Percentiles rank a stretch among this genome's conserved stretches.
Conservation (phyloP, 1,140 invertebrate genomes). For the Drosophila oshimai region DNA sequence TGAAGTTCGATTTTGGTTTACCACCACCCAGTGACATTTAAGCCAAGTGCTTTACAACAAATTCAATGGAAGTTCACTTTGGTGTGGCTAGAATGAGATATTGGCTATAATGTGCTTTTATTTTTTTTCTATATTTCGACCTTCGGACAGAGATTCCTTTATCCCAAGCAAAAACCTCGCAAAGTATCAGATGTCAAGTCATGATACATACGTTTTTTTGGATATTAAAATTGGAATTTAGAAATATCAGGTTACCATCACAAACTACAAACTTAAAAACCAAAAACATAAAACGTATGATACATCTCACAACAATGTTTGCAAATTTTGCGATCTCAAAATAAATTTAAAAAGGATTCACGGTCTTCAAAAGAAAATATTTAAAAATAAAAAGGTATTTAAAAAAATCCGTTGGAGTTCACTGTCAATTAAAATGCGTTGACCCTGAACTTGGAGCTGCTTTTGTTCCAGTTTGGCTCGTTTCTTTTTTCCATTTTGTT, state of each 20-base stretch:
- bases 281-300: constrained; percentile 1
- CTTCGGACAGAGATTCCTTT: constrained; percentile 4
- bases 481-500: not conserved
- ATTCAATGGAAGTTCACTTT: constrained; percentile 20
- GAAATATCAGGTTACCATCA: not conserved
- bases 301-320: no score
- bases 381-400: not conserved
- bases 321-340: no score
- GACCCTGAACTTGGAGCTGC: constrained; percentile 33
- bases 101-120: constrained; percentile 5
- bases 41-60: constrained; percentile 6
- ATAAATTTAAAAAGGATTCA: no score
- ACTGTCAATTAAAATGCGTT: not conserved
- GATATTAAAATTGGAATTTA: not conserved
- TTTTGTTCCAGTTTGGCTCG: not conserved
- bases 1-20: constrained; percentile 27
- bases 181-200: constrained; percentile 27
- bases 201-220: constrained; percentile 1
- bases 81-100: constrained; percentile 14
- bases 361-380: not conserved
- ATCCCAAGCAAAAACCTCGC: not conserved
- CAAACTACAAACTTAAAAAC: no score
- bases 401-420: not conserved
- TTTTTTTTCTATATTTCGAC: no score
- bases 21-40: constrained; percentile 33